Conservation (phyloP, 2,888 invertebrate species). For the Caenorhabditis sinica region DNA sequence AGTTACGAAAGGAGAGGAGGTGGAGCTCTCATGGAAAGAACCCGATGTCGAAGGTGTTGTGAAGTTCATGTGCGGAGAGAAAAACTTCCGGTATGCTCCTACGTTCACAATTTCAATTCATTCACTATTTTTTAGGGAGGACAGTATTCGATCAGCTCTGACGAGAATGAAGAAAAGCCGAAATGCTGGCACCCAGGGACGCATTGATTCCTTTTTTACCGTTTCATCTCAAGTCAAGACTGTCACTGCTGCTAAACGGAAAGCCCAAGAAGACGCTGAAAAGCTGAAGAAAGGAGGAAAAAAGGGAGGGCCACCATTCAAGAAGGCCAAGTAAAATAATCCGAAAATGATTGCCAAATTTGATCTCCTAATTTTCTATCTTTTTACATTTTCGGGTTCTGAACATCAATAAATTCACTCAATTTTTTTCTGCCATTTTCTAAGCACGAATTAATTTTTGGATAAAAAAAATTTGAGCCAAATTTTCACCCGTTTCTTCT, state of each 20-base stretch:
- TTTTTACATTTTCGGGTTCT: background rate
- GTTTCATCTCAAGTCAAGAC: constrained; percentile 64
- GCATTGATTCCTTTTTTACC: constrained; percentile 96
- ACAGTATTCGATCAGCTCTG: constrained; percentile 92
- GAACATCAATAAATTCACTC: background rate
- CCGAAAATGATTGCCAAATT: background rate
- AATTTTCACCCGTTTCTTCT: too few relatives aligned
- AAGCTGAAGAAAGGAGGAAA: constrained; percentile 67
- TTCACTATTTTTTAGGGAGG: constrained; percentile 92
- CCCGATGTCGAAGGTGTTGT: constrained; percentile 97
- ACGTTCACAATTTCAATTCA: too few relatives aligned
- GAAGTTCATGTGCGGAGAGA: constrained; percentile 93
- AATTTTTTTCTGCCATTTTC: background rate
- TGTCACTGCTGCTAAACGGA: constrained; percentile 77
- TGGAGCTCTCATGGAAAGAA: constrained; percentile 94
- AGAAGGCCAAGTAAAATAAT: constrained; percentile 72
- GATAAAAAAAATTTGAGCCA: too few relatives aligned
- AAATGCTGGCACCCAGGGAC: constrained; percentile 89
- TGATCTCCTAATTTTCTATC: background rate
- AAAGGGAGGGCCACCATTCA: constrained; percentile 71
- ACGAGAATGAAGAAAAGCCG: constrained; percentile 94
- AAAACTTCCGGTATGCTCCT: constrained; percentile 87
- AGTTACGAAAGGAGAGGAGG: constrained; percentile 88
- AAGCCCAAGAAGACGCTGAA: constrained; percentile 74
- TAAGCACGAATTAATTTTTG: too few relatives aligned